Evolutionary conservation across 2,888 invertebrate species (phyloP), one percentile per base, ranked within the genome.

Genomic region (Theretra japonica): DNA sequence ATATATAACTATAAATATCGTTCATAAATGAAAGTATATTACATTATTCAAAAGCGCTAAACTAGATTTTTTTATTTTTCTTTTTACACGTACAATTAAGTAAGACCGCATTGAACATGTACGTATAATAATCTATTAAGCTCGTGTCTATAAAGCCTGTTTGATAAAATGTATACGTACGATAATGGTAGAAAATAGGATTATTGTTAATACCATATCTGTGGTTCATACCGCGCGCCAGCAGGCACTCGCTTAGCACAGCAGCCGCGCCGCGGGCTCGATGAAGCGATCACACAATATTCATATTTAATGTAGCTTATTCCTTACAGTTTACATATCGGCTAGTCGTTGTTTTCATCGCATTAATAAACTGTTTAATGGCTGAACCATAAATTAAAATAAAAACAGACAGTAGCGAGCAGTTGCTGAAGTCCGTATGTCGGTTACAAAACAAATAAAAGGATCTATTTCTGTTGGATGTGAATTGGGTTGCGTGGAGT

Each of bases 311-410:
- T 65, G 41, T 8, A 21, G 19, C 41, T 48, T 48, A 19, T 53
- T 8, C 41, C 15, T 65, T 65, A 23, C 41, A 65, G 21, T 65
- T 41, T 65, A 23, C 15, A 65, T 23, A 23, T 65, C 41, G 21
- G 21, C 33, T 62, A 41, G 33, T 33, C 15, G 21, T 62, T 48
- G 41, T 65, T 53, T 65, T 48, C 65, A 65, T 48, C 23, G 65
- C 48, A 6, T 17, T 33, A 21, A 65, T 65, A 65, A 65, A 65
- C 11, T 60, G 6, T 41, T 65, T 65, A 48, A 65, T 48, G 65
- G 2, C 17, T 21, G 11, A n/a, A 33, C 15, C 65, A 65, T 65
- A 65, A 41, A 65, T 65, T 41, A 23, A 65, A 65, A 23, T 23
- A 65, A 65, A 65, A 48, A 23, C 4, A 11, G 7, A 41, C 23